Evolutionary conservation across 2,113 vertebrate genomes (phyloP), one percentile per base, ranked within the genome.

Genomic region (Ctenodactylus gundi): DNA sequence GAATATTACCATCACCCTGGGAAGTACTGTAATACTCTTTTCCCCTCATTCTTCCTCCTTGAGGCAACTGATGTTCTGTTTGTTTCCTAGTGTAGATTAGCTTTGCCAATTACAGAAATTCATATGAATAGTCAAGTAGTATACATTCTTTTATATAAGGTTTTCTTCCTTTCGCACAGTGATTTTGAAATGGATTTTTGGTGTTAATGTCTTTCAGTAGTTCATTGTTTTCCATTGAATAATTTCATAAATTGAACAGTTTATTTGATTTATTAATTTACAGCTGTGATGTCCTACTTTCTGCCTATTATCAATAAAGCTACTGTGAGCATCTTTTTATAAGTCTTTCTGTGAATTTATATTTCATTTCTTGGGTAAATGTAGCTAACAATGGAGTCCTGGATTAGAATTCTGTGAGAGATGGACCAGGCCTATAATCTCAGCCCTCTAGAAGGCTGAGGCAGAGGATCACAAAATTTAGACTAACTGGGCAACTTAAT

Each of bases 321-420:
- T 88, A 53, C 21, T 64, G 0, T 85, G 46, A 84, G 31, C 41
- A 72, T 81, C 55, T n/a, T 92, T 93, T 55, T 36, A 5, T 18
- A 88, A 78, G 58, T 81, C 39, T 76, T 86, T 85, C 83, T 91
- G 44, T 55, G 34, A 46, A 55, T 3, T 36, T 70, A 53, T 75
- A 31, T 78, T 88, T 91, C 25, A 68, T 94, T 94, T 90, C 73
- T 92, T 87, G 55, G 55, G 46, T 86, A 88, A 85, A 57, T 90
- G 58, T 73, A 88, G 78, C 8, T 80, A 93, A 17, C 29, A 68
- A n/a, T 94, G 29, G 68, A 85, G 80, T 91, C 85, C 44, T 49
- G 39, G 18, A 14, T 90, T 15, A 72, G 70, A 96, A 46, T 95
- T 94, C 77, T 91, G 7, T 65, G 27, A 89, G n/a, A n/a, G n/a